Evolutionary conservation across 2,113 vertebrate species (phyloP).

Genomic region (Pleuronectes platessa): DNA sequence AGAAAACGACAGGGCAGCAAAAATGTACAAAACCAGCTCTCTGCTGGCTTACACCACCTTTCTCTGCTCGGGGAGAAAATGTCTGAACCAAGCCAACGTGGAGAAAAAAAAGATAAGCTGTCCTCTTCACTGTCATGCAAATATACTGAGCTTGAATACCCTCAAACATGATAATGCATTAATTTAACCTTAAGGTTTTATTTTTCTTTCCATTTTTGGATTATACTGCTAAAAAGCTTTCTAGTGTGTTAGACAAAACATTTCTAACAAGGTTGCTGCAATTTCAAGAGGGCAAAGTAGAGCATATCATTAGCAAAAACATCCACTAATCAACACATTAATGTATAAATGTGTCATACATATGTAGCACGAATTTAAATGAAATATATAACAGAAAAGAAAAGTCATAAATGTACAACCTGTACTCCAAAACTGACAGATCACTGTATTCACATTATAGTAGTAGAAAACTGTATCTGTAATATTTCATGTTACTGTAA

Average conservation of each 20-base stretch:
- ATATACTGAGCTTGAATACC: background rate
- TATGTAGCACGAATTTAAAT: no score
- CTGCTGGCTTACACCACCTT: constrained; percentile 57
- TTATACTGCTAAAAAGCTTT: background rate
- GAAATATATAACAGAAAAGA: background rate
- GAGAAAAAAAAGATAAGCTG: constrained; percentile 3
- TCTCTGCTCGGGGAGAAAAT: constrained; percentile 50
- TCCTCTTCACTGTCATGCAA: constrained; percentile 27
- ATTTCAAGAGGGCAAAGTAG: background rate
- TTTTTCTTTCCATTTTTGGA: background rate
- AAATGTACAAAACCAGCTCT: constrained; percentile 79
- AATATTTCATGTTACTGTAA: background rate
- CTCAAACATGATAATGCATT: constrained; percentile 20
- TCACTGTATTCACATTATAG: no score
- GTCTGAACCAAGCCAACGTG: constrained; percentile 21
- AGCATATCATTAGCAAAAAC: background rate
- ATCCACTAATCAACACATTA: background rate
- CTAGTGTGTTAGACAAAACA: background rate
- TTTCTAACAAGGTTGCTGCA: background rate
- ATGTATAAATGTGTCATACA: no score
- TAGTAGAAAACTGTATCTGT: background rate
- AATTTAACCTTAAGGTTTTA: background rate
- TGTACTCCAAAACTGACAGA: no score
- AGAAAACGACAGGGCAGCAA: constrained; percentile 80
- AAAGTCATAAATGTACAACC: background rate